Percentiles rank a stretch among this genome's conserved stretches.
Evolutionary conservation across 2,797 vertebrate genomes (phyloP).

Genomic region (Emys orbicularis): DNA sequence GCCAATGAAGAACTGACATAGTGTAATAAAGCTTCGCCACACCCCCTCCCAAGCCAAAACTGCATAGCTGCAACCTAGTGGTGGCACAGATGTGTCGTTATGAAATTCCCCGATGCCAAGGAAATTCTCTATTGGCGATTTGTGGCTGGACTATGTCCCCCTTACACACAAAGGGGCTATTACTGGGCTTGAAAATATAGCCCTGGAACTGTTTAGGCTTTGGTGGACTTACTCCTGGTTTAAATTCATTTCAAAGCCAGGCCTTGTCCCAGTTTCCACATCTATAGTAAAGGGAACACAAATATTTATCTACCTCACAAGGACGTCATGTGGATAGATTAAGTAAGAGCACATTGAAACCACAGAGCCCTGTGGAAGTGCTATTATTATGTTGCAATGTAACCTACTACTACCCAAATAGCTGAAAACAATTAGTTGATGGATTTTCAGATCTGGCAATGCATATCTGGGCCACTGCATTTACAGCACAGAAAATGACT

Average conservation of each 20-base stretch:
- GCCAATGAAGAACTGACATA: not conserved
- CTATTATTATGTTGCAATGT: not conserved
- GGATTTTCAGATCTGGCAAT: not conserved
- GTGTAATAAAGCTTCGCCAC: not conserved
- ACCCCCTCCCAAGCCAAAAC: not conserved
- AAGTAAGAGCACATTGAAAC: not conserved
- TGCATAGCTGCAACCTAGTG: not conserved
- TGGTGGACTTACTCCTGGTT: not conserved
- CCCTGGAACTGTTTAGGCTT: not conserved
- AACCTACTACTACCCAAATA: not conserved
- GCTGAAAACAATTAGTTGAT: not conserved
- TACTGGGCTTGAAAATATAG: not conserved
- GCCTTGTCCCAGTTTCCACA: not conserved
- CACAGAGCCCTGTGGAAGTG: not conserved
- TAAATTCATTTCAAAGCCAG: not conserved
- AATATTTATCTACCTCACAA: not conserved
- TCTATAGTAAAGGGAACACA: not conserved
- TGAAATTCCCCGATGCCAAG: not conserved
- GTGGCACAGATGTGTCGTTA: not conserved
- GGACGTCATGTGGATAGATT: not conserved
- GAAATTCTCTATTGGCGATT: not conserved
- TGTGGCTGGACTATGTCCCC: accelerated
- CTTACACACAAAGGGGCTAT: not conserved
- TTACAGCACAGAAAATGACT: not conserved
- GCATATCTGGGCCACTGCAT: not conserved